Base-by-base conservation (phyloP, 2,888 invertebrate genomes). In the Physocephala rufipes region DNA sequence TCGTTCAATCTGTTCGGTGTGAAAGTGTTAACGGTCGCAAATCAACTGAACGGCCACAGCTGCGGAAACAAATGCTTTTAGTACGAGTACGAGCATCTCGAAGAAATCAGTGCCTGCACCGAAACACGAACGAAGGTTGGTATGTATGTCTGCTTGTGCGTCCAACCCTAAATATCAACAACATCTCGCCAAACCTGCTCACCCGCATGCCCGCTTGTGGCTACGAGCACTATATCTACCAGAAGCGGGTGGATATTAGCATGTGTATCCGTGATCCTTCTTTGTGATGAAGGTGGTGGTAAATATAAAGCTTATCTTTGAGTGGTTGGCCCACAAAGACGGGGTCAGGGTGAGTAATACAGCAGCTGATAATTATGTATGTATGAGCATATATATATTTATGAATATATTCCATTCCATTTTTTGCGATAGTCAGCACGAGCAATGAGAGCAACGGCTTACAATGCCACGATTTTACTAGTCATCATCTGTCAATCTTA, bases 21-120 rank as follows among this genome's bases (percentile, higher is more conserved):
- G 24, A 58, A 58, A 28, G 12, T 58, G 79, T 79, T 76, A 78
- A 82, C 82, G 81, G 82, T 80, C 82, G 79, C 84, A 80, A 80
- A 82, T 83, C 82, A 82, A 85, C 85, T 85, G 80, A 79, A 71
- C 71, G 70, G 59, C 16, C 26, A 47, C 30, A 26, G 49, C 16
- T 58, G 13, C 58, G 67, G 36, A 36, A 7, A 36, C 36, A 36
- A 9, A 4, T 9, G 36, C 9, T 36, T 26, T 19, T 16, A 45
- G 58, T 28, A 21, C 58, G 61, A 68, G 51, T 62, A 28, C 49
- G 62, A 62, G 67, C 55, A 67, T 63, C 55, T 45, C n/a, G 49
- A 66, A 21, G 58, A 71, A 36, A 66, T 51, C 36, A 30, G 3
- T 51, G 68, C 63, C 64, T 49, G 28, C 51, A 65, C 19, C 55